Base-by-base conservation (phyloP, 2,113 vertebrate species). In the Grallaria varia region DNA sequence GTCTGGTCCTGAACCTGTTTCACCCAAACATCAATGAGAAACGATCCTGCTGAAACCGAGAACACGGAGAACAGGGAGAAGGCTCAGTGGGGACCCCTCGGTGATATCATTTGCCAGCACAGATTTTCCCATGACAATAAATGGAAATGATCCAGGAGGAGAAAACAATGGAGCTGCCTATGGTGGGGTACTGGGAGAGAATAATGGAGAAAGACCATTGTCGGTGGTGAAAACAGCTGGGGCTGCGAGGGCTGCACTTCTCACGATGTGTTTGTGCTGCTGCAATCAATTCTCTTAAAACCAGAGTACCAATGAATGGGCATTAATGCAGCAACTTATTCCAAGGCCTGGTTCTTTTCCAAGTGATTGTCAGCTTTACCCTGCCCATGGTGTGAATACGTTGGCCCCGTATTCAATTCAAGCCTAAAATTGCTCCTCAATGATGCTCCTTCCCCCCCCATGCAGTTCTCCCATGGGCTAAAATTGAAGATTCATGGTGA, bases 111-210 rank as follows among this genome's bases (percentile, higher is more conserved):
- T 88, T 86, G 22, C 79, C 83, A 93, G 60, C 50, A 74, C 18
- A 71, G 68, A 86, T 60, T 86, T 90, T 68, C 45, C 63, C 64
- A 60, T 55, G 17, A 97, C 95, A 96, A 95, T 95, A 93, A 91
- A 55, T 88, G 91, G 93, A 97, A 96, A 56, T 67, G 53, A 44
- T 91, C 91, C 90, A 95, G 84, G 35, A 86, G 79, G 50, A 88
- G 59, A 40, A 80, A 94, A 96, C 95, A 96, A 94, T 96, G 84
- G 86, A 47, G 45, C 47, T 79, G 20, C 58, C 84, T 79, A 8
- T 33, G 52, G 63, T 86, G 71, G 24, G 67, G 47, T 25, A 14
- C 45, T 33, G 18, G 13, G 52, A 59, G 88, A 84, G 79, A 93
- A 91, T 52, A 75, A 76, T 28, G 56, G 35, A 89, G 74, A 85